Evolutionary conservation across 2,797 vertebrate species (phyloP).

Genomic region (Macroramphosus scolopax): DNA sequence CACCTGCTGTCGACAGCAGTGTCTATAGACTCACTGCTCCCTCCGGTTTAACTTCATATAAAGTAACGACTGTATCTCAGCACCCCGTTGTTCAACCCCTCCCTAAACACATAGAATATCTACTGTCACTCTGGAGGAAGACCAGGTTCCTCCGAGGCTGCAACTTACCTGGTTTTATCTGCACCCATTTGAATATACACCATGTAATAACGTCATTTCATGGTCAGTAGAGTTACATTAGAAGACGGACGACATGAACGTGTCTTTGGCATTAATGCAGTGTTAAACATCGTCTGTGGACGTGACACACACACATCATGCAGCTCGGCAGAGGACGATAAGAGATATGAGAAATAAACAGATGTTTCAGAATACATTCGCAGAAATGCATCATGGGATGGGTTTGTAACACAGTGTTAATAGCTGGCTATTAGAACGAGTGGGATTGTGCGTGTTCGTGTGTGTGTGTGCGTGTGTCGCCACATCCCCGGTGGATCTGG

Average conservation of each 20-base stretch:
- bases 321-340: conserved; percentile 51
- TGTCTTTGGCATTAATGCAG: conserved; percentile 9
- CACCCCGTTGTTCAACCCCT: too few species aligned
- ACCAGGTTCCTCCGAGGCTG: not conserved
- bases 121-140: too few species aligned
- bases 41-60: too few species aligned
- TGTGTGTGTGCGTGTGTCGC: conserved; percentile 1
- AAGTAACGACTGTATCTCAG: too few species aligned
- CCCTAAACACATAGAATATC: too few species aligned
- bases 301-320: conserved; percentile 67
- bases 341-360: conserved; percentile 40
- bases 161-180: conserved; percentile 53
- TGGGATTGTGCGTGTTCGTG: too few species aligned
- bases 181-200: conserved; percentile 8
- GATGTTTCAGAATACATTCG: conserved; percentile 64
- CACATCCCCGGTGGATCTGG: conserved; percentile 26
- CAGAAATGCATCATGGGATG: conserved; percentile 75
- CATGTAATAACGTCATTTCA: conserved; percentile 1
- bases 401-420: conserved; percentile 48
- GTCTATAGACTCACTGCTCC: too few species aligned
- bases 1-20: too few species aligned
- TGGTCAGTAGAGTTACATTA: conserved; percentile 15
- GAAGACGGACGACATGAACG: conserved; percentile 31
- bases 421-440: conserved; percentile 19
- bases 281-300: conserved; percentile 30